Evolutionary conservation across 2,888 invertebrate genomes (phyloP).

Genomic region (Anthoptus insignis): DNA sequence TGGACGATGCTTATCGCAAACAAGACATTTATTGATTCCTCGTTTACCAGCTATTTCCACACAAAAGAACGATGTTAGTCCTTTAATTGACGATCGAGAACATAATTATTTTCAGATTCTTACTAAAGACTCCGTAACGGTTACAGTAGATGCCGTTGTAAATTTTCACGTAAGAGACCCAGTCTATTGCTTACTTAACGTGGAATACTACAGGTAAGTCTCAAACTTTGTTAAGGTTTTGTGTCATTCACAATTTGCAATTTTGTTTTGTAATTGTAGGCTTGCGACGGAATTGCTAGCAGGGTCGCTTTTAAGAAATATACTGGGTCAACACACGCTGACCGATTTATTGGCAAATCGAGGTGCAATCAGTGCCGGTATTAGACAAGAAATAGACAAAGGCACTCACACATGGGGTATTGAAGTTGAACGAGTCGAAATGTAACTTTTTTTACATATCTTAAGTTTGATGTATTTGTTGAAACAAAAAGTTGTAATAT

Average conservation of each 20-base stretch:
- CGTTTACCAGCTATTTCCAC: too few species aligned
- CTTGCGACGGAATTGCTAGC: conserved; percentile 74
- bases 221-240: background rate
- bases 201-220: conserved; percentile 60
- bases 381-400: conserved; percentile 81
- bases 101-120: conserved; percentile 89
- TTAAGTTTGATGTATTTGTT: too few species aligned
- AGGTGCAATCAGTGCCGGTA: conserved; percentile 84
- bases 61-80: too few species aligned
- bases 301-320: conserved; percentile 83
- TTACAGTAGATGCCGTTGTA: conserved; percentile 95
- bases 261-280: conserved; percentile 52
- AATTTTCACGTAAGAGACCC: conserved; percentile 92
- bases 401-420: conserved; percentile 85
- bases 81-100: too few species aligned
- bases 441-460: conserved; percentile 78
- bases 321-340: conserved; percentile 88
- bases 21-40: background rate
- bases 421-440: conserved; percentile 88
- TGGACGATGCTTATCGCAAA: too few species aligned
- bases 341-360: conserved; percentile 88
- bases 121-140: conserved; percentile 95
- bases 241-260: conserved; percentile 1
- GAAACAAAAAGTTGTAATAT: too few species aligned
- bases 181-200: conserved; percentile 87